These are phyloP conservation scores for Carabus problematicus DNA, from an alignment of 2,888 invertebrate species.

Conservation along the genomic window DNA sequence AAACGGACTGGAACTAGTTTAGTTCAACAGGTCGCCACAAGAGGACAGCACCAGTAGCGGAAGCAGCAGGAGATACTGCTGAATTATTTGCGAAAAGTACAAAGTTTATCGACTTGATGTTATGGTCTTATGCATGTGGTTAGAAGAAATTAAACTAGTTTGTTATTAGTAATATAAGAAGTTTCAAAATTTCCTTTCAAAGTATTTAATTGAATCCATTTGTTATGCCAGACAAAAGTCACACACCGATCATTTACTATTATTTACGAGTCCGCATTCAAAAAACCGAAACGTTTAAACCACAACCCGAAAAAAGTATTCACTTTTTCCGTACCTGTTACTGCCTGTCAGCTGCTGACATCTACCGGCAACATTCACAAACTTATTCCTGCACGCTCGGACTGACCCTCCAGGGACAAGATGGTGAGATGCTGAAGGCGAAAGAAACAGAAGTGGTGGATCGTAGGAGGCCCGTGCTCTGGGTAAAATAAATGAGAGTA, in stretches of 20 bases:
- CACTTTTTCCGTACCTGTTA: too few species aligned
- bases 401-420: background rate
- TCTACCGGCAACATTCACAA: constrained; percentile 1
- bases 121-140: too few species aligned
- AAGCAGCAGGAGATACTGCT: constrained; percentile 22
- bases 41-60: constrained; percentile 34
- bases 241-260: too few species aligned
- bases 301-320: too few species aligned
- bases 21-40: constrained; percentile 40
- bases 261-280: too few species aligned
- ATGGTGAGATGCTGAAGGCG: background rate
- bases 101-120: too few species aligned
- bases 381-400: constrained; percentile 1
- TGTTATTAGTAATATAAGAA: too few species aligned
- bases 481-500: constrained; percentile 36
- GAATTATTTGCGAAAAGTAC: constrained; percentile 20
- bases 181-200: too few species aligned
- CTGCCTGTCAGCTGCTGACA: background rate
- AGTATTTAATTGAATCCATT: too few species aligned
- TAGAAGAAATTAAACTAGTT: too few species aligned
- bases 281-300: too few species aligned
- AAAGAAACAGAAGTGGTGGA: background rate
- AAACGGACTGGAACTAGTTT: constrained; percentile 10
- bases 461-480: background rate
- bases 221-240: too few species aligned